These are phyloP conservation scores for Salmo trutta DNA, from an alignment of 2,797 vertebrate genomes.

Conservation along the genomic window DNA sequence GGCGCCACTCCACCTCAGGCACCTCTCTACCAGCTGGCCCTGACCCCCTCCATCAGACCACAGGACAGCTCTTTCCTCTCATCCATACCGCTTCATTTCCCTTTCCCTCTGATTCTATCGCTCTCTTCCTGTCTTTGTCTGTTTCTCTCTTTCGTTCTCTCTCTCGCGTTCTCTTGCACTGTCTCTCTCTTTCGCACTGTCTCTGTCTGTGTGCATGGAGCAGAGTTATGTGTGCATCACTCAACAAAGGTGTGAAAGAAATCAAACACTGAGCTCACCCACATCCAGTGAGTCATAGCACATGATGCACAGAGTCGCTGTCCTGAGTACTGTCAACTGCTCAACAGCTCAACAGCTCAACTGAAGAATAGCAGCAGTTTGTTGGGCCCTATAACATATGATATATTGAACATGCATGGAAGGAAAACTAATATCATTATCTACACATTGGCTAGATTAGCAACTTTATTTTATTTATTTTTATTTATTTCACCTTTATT, in stretches of 20 bases:
- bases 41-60: conserved; percentile 63
- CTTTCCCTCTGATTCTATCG: conserved; percentile 13
- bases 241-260: conserved; percentile 45
- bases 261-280: conserved; percentile 20
- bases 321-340: background rate
- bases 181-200: background rate
- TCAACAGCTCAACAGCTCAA: background rate
- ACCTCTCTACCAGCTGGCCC: conserved; percentile 70
- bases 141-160: conserved; percentile 8
- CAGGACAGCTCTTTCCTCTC: conserved; percentile 23
- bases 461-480: background rate
- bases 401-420: background rate
- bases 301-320: conserved; percentile 17
- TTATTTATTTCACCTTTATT: no score
- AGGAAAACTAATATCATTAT: background rate
- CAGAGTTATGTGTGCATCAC: conserved; percentile 17
- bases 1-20: conserved; percentile 62
- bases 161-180: background rate
- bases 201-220: conserved; percentile 1
- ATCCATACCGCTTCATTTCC: conserved; percentile 6
- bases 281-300: conserved; percentile 35
- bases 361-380: background rate
- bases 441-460: background rate
- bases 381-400: background rate
- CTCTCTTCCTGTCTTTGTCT: conserved; percentile 1